These are phyloP conservation scores for Apodemia mormo DNA, from an alignment of 2,888 invertebrate genomes.

Conservation along the genomic window DNA sequence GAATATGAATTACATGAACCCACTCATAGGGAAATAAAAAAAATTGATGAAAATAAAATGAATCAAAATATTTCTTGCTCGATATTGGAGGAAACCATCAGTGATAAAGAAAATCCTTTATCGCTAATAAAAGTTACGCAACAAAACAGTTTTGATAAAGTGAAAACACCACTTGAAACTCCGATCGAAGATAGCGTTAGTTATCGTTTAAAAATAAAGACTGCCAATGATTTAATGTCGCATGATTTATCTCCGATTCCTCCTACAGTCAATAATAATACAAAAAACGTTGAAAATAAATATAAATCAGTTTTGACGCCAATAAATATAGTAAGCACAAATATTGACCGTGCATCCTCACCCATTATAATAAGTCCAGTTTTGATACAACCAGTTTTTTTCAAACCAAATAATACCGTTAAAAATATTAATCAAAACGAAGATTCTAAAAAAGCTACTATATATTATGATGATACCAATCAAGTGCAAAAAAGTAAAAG, in stretches of 20 bases:
- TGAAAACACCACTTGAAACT: conserved; percentile 35
- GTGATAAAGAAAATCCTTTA: conserved; percentile 1
- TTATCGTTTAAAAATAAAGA: conserved; percentile 72
- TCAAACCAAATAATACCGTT: conserved; percentile 44
- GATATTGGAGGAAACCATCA: neutral
- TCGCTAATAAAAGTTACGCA: conserved; percentile 1
- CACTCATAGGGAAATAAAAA: neutral
- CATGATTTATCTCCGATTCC: conserved; percentile 37
- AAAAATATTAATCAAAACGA: conserved; percentile 36
- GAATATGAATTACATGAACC: neutral
- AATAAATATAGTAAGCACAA: conserved; percentile 53
- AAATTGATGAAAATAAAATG: neutral
- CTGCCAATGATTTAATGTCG: conserved; percentile 51
- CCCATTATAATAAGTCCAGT: conserved; percentile 70
- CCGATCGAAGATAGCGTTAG: conserved; percentile 59
- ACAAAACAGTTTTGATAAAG: conserved; percentile 23
- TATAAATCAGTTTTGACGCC: conserved; percentile 58
- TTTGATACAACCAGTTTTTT: conserved; percentile 62
- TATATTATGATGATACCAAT: conserved; percentile 69
- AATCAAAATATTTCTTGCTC: neutral
- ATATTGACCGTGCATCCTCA: conserved; percentile 45
- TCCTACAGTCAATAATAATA: conserved; percentile 39
- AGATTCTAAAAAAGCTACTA: conserved; percentile 50
- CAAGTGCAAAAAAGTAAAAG: conserved; percentile 49
- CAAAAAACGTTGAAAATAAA: conserved; percentile 42